Evolutionary conservation across 2,888 invertebrate genomes (phyloP), one percentile per base, ranked within the genome.

Genomic region (Acholoe squamosa): DNA sequence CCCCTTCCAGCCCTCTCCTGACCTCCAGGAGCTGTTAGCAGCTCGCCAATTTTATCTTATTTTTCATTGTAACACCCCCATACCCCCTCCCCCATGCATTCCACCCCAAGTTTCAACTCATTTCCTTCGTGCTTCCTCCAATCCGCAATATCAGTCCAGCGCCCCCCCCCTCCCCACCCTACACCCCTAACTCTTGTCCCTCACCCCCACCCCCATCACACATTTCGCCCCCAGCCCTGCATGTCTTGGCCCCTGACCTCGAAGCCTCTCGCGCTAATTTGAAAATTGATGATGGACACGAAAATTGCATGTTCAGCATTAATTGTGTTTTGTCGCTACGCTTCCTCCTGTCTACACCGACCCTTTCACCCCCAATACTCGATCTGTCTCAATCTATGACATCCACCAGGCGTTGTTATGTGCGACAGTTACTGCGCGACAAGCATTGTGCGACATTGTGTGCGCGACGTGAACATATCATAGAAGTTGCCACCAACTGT

Each of bases 241-340:
- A 77, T 28, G 77, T 25, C 34, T 77, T 34, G 33, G 33, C 34
- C 77, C 77, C 80, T 34, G 34, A 80, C 80, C 80, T 22, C 34
- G 80, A 22, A 33, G 80, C 80, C 80, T 43, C 34, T 31, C n/a
- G 86, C 86, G 56, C 86, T 86, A 86, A 86, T 86, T 54, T 86
- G 86, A 86, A 86, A 86, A 86, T 86, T 86, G 86, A 86, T 86
- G 86, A 54, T 52, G 86, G 86, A 86, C 86, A 86, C 25, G 86
- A 86, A 86, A 86, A 86, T 86, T 86, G 86, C 86, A 86, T 86
- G 86, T 86, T 86, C n/a, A 25, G 5, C 86, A 54, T 86, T 86
- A 86, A 86, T 86, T 86, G 86, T 86, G 86, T 86, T 54, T 86
- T 86, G 86, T 86, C 52, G 56, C 34, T 16, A 14, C 54, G 56